Base-by-base conservation (phyloP, 2,888 invertebrate genomes). In the Melieria picta region DNA sequence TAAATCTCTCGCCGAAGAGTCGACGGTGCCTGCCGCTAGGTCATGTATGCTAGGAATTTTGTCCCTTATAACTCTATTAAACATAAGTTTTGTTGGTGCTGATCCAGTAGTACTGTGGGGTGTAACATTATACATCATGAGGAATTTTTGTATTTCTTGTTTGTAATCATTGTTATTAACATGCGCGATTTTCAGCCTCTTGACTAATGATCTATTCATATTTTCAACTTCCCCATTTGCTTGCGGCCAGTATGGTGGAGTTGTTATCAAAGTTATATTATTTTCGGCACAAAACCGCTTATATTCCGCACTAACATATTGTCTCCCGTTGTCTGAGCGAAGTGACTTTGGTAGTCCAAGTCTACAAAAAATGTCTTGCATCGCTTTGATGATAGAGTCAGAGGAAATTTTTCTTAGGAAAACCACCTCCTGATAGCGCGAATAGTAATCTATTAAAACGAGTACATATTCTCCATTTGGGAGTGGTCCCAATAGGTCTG, bases 231-330 rank as follows among this genome's bases (percentile, higher is more conserved):
- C n/a, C n/a, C n/a, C n/a, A n/a, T n/a, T n/a, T n/a, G n/a, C n/a
- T n/a, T n/a, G n/a, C n/a, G n/a, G 72, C 75, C 72, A 75, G 58
- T 75, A 75, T 2, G 76, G 76, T 16, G 72, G 74, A 13, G 76
- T 74, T 68, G 67, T 75, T 55, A 75, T 70, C 16, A 75, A n/a
- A 30, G 66, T 57, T 47, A 77, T 77, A 65, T 71, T 73, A 65
- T 72, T 75, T 45, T 73, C 62, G 7, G 47, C 70, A 55, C 75
- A 77, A 60, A 70, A 76, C 1, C 5, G 11, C 11, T 74, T 76
- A 48, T 76, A 79, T 66, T 76, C 74, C 42, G 72, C 63, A 50
- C 76, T 77, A 16, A 71, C 65, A 64, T 73, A 75, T 72, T 76
- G 73, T 47, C 73, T 70, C 56, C 72, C 76, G 69, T 77, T 76